Evolutionary conservation across 2,888 invertebrate genomes (phyloP).

Genomic region (Epinotia ramella): DNA sequence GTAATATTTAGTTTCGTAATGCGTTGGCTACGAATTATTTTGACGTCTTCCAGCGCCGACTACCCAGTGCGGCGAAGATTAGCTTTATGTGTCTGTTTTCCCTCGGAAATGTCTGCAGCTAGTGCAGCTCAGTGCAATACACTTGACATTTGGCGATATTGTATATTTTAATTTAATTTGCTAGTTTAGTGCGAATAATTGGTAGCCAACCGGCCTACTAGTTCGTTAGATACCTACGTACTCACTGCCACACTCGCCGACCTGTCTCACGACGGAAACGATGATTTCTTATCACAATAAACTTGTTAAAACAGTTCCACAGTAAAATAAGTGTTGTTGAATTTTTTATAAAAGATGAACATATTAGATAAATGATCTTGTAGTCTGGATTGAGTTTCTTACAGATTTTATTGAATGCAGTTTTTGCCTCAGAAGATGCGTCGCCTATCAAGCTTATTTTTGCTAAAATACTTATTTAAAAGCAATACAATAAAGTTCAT

Average conservation of each 20-base stretch:
- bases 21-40: constrained; percentile 85
- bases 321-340: constrained; percentile 84
- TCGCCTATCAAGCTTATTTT: constrained; percentile 78
- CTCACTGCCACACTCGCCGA: constrained; percentile 82
- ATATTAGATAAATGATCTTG: constrained; percentile 84
- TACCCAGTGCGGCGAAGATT: constrained; percentile 51
- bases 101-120: constrained; percentile 63
- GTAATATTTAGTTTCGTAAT: constrained; percentile 65
- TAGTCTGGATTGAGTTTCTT: constrained; percentile 84
- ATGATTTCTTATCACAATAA: constrained; percentile 79
- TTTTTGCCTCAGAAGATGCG: constrained; percentile 62
- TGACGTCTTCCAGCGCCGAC: constrained; percentile 77
- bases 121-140: constrained; percentile 81
- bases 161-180: constrained; percentile 64
- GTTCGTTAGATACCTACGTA: constrained; percentile 64
- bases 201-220: constrained; percentile 84
- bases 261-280: constrained; percentile 69
- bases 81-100: constrained; percentile 61
- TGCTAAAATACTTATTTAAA: constrained; percentile 79
- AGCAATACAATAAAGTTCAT: constrained; percentile 69
- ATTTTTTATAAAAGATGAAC: constrained; percentile 83
- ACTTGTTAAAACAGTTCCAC: constrained; percentile 83
- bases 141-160: constrained; percentile 69
- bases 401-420: constrained; percentile 80
- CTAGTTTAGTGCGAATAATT: constrained; percentile 75